Conservation (phyloP, 2,113 vertebrate species). For the Onychostoma macrolepis region DNA sequence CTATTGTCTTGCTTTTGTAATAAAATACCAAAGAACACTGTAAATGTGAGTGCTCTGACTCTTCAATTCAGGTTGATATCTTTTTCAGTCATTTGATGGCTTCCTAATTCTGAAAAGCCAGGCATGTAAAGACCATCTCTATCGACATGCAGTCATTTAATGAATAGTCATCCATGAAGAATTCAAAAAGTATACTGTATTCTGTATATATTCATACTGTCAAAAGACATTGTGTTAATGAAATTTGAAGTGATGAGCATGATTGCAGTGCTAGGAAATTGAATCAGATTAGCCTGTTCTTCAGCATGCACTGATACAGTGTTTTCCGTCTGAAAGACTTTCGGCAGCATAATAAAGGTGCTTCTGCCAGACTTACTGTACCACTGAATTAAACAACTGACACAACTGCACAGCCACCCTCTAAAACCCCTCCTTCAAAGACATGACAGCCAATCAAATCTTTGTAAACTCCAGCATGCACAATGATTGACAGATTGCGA, state of each 20-base stretch:
- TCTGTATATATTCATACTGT: not conserved
- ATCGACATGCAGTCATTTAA: not conserved
- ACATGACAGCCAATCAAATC: not conserved
- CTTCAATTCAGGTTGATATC: not conserved
- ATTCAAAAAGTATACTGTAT: not conserved
- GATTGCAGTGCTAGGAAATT: not conserved
- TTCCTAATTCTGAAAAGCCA: not conserved
- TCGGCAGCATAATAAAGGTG: not conserved
- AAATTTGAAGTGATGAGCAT: not conserved
- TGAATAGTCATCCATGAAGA: not conserved
- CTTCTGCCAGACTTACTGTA: not conserved
- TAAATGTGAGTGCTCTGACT: not conserved
- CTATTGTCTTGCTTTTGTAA: not conserved
- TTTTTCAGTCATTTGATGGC: not conserved
- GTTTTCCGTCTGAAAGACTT: not conserved
- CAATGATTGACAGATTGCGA: not conserved
- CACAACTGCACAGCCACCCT: not conserved
- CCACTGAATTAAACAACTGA: not conserved
- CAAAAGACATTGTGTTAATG: not conserved
- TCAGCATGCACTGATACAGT: not conserved
- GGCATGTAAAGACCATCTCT: not conserved
- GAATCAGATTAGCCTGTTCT: not conserved
- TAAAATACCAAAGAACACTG: not conserved
- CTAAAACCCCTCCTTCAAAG: not conserved
- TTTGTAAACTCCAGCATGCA: not conserved